Conservation (phyloP, 2,113 vertebrate species). For the Bos taurus region DNA sequence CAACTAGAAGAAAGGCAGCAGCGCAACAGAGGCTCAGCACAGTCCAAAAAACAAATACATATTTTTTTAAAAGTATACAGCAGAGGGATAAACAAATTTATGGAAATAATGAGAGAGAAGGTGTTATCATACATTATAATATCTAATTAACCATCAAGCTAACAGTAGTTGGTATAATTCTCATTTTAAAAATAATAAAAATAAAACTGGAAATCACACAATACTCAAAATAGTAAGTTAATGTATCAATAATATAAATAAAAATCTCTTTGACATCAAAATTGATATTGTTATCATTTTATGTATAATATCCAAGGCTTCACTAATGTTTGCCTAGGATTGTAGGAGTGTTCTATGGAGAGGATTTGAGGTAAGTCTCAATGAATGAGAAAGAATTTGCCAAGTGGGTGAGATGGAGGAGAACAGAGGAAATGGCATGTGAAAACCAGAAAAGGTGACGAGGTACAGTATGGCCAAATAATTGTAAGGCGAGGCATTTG, state of each 20-base stretch:
- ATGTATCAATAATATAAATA: neutral
- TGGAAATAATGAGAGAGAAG: neutral
- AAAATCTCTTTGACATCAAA: neutral
- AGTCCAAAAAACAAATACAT: neutral
- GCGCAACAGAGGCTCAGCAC: neutral
- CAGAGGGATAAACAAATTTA: neutral
- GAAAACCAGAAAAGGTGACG: neutral
- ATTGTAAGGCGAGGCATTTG: neutral
- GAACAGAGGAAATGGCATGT: neutral
- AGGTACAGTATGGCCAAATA: neutral
- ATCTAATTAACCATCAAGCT: neutral
- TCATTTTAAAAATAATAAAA: constrained; percentile 21
- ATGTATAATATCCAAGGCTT: neutral
- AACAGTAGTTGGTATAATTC: neutral
- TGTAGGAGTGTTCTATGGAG: neutral
- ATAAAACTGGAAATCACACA: neutral
- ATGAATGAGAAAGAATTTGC: neutral
- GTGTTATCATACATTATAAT: neutral
- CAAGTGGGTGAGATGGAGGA: neutral
- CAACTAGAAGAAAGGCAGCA: neutral
- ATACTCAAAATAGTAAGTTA: neutral
- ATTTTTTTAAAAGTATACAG: neutral
- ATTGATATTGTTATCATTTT: neutral
- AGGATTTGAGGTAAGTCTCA: neutral
- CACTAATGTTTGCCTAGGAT: neutral